Conservation (phyloP, 2,797 vertebrate species). For the Phalanger gymnotis region DNA sequence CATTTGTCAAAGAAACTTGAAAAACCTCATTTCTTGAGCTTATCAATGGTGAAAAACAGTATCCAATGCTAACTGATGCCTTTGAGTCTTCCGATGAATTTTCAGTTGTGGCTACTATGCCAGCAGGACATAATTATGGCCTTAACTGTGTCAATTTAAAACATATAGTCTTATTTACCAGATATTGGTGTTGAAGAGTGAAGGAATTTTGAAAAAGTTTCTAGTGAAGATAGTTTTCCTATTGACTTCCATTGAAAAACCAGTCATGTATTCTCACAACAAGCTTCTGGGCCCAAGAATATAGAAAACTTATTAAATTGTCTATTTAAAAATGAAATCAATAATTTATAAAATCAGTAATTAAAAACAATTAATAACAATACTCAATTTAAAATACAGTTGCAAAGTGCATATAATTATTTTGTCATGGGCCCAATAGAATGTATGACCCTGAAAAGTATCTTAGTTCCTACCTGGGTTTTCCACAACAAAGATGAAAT, state of each 20-base stretch:
- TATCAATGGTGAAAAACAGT: not conserved
- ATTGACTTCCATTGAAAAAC: constrained; percentile 35
- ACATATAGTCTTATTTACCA: not conserved
- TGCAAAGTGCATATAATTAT: not conserved
- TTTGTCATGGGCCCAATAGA: not conserved
- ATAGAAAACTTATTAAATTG: not conserved
- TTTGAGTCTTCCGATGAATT: not conserved
- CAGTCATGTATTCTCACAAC: not conserved
- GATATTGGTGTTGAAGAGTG: not conserved
- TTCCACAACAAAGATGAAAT: not conserved
- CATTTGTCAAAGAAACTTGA: constrained; percentile 16
- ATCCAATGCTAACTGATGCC: not conserved
- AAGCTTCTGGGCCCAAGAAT: not conserved
- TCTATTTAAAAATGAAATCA: not conserved
- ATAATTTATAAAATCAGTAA: constrained; percentile 6
- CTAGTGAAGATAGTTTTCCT: not conserved
- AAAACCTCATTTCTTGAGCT: not conserved
- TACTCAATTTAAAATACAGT: constrained; percentile 18
- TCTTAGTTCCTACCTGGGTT: not conserved
- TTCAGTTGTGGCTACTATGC: not conserved
- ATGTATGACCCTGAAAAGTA: not conserved
- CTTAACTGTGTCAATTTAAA: not conserved
- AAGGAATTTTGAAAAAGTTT: constrained; percentile 11
- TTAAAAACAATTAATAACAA: constrained; percentile 27
- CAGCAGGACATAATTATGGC: not conserved